A percentile compares a stretch with the other conserved stretches of the same genome.
Evolutionary conservation across 2,113 vertebrate species (phyloP).

Genomic region (Damaliscus lunatus): DNA sequence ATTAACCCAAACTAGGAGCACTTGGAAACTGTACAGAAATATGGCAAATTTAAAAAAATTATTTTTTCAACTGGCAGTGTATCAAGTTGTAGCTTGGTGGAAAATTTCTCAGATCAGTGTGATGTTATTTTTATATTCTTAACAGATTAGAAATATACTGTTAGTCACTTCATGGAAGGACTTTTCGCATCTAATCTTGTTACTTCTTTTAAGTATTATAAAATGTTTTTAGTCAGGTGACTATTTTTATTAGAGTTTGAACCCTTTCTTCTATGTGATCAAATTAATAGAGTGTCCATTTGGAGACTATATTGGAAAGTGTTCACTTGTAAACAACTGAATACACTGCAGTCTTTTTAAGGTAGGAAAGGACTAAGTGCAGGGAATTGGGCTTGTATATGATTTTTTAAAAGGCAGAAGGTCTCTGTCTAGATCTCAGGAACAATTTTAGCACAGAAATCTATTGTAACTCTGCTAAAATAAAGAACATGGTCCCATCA

Average conservation of each 20-base stretch:
- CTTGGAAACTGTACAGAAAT: not conserved
- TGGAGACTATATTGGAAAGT: not conserved
- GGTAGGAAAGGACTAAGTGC: not conserved
- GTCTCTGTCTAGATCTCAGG: not conserved
- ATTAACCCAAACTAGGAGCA: not conserved
- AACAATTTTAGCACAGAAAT: not conserved
- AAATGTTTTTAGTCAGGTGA: not conserved
- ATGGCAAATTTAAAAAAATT: not conserved
- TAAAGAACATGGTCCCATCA: not conserved
- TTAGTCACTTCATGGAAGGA: not conserved
- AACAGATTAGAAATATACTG: not conserved
- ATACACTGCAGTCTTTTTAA: not conserved
- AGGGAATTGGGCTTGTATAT: not conserved
- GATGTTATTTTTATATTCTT: not conserved
- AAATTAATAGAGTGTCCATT: not conserved
- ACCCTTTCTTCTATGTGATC: not conserved
- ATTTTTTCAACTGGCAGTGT: not conserved
- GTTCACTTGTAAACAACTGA: not conserved
- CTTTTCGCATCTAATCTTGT: not conserved
- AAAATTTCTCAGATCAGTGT: not conserved
- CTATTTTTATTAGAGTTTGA: not conserved
- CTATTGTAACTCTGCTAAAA: not conserved
- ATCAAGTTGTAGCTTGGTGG: not conserved
- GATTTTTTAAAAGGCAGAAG: not conserved
- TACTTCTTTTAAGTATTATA: not conserved